Evolutionary conservation across 2,888 invertebrate genomes (phyloP), one percentile per base, ranked within the genome.

Genomic region (Drosophila nr. perissopoda): DNA sequence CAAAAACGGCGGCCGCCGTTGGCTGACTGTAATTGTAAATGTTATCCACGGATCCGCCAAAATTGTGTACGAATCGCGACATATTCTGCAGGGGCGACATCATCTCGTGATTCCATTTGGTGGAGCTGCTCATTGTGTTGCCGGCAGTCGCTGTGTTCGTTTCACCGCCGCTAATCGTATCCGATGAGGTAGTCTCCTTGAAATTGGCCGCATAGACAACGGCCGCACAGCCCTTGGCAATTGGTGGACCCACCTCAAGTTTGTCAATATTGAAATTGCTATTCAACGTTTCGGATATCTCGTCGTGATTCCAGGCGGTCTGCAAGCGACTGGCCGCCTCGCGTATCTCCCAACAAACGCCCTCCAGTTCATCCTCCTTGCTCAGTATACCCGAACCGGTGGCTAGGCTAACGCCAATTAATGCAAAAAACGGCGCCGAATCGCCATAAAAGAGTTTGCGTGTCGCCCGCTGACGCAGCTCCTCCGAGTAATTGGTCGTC

Each of bases 141-240:
- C n/a, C 29, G 16, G 18, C 11, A 2, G 21, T 6, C 7, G 53
- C 2, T 13, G 40, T 29, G 2, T 36, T 29, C 5, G 34, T 10
- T 18, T 29, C 33, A 1, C 29, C 29, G 27, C 31, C 42, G 27
- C 45, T 13, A 29, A 11, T 11, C 16, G 5, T 42, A 7, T 33
- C 25, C 4, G 40, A 45, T 10, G 58, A 54, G 21, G 73, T 42
- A n/a, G 69, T 69, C 34, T 79, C 77, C 76, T 94, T 94, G 59
- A 95, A 93, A 66, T 94, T 94, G 2, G 96, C 96, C 5, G 95
- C 95, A 92, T 97, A 97, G 1, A 97, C 97, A 34, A 96, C 97
- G 33, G 96, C 97, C 78, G 96, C 96, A 90, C 96, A 96, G 21
- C 97, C 97, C 92, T 97, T 96, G 8, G 96, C 96, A 80, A 97